Conservation (phyloP, 2,797 vertebrate genomes). For the Prunella strophiata region DNA sequence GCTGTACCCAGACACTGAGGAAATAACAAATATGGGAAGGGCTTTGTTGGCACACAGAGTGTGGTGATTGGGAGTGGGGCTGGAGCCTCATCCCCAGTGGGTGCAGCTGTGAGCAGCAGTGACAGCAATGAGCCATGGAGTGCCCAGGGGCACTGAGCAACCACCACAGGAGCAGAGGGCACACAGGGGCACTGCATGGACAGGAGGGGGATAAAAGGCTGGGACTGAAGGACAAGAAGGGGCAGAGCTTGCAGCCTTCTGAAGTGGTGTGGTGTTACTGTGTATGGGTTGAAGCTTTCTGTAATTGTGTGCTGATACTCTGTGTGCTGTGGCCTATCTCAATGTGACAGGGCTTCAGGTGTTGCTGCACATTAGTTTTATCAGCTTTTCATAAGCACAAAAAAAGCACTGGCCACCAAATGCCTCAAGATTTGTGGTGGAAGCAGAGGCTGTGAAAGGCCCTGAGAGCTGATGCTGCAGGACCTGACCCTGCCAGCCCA, state of each 20-base stretch:
- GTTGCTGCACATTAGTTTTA: neutral
- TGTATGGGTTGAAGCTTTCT: neutral
- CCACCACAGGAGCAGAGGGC: neutral
- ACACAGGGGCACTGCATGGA: neutral
- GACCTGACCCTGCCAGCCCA: neutral
- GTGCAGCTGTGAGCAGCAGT: neutral
- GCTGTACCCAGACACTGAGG: neutral
- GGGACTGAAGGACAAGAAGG: accelerated
- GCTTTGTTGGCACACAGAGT: neutral
- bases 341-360: neutral
- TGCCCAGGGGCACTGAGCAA: neutral
- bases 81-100: neutral
- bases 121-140: neutral
- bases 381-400: neutral
- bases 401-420: neutral
- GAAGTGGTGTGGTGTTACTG: accelerated
- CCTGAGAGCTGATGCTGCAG: neutral
- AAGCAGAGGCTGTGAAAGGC: neutral
- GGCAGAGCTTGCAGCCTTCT: neutral
- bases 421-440: neutral
- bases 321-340: neutral
- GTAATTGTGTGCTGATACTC: accelerated
- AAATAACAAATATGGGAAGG: neutral
- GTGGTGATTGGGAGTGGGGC: neutral
- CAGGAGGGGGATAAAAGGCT: neutral